Evolutionary conservation across 2,888 invertebrate genomes (phyloP).

Genomic region (Hyposoter didymator): DNA sequence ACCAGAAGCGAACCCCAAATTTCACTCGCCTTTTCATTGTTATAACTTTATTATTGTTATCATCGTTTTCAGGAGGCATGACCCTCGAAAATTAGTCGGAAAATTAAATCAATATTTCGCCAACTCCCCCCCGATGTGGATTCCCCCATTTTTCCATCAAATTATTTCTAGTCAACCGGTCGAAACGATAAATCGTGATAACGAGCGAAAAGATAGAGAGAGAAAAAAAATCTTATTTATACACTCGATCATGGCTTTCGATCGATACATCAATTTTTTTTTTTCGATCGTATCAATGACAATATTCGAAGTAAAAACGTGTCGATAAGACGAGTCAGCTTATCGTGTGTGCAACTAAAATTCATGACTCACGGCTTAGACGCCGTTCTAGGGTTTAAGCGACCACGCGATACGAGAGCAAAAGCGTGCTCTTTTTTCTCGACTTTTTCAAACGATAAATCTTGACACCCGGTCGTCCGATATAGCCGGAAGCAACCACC

Average conservation of each 20-base stretch:
- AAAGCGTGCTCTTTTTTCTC: background rate
- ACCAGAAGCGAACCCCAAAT: conserved; percentile 3
- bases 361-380: conserved; percentile 4
- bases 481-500: conserved; percentile 41
- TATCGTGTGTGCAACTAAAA: conserved; percentile 11
- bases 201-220: too few species aligned
- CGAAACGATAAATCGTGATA: too few species aligned
- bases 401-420: background rate
- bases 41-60: background rate
- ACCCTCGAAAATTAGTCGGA: background rate
- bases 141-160: background rate
- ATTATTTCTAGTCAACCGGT: too few species aligned
- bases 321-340: conserved; percentile 1
- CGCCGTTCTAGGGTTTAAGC: background rate
- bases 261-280: background rate
- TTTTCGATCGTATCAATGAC: background rate
- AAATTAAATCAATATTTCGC: background rate
- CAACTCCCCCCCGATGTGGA: background rate
- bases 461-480: conserved; percentile 7
- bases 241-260: background rate
- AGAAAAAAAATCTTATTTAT: too few species aligned
- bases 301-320: background rate
- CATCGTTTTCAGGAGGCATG: background rate
- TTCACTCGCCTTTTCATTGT: conserved; percentile 28
- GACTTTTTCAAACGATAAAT: conserved; percentile 25